Percentiles rank a stretch among this genome's conserved stretches.
Conservation (phyloP, 1,140 invertebrate genomes). For the Acyrthosiphon pisum region DNA sequence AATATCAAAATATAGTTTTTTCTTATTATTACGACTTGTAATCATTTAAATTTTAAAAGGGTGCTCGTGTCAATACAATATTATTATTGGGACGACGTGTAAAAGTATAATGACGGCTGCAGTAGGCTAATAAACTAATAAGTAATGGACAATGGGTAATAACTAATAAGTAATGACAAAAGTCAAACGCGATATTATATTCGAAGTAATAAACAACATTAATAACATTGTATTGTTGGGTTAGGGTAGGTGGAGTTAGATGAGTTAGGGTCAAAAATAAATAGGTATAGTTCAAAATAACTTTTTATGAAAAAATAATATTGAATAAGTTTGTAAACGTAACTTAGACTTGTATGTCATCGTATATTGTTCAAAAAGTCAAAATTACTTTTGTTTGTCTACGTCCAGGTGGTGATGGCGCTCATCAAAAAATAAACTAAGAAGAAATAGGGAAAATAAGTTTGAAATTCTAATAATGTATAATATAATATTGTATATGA, state of each 20-base stretch:
- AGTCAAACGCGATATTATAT: no score
- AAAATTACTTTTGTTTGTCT: not conserved
- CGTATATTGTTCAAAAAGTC: not conserved
- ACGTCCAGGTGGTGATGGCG: not conserved
- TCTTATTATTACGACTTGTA: no score
- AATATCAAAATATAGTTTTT: not conserved
- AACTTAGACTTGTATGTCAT: not conserved
- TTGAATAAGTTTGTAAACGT: not conserved
- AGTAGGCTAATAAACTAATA: no score
- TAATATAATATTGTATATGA: no score
- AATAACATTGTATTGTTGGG: not conserved
- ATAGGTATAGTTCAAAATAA: not conserved
- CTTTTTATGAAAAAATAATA: not conserved
- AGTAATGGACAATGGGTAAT: no score
- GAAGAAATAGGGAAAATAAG: not conserved
- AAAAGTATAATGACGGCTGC: no score
- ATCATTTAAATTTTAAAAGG: no score
- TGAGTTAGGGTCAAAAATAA: not conserved
- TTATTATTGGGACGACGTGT: no score
- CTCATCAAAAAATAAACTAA: not conserved
- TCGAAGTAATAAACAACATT: not conserved
- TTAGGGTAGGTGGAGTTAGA: not conserved
- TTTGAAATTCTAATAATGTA: not conserved
- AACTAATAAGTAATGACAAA: no score
- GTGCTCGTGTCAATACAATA: no score